phyloP scores from a whole-genome alignment of 2,797 vertebrate genomes.

The Catostomus latipinnis region DNA sequence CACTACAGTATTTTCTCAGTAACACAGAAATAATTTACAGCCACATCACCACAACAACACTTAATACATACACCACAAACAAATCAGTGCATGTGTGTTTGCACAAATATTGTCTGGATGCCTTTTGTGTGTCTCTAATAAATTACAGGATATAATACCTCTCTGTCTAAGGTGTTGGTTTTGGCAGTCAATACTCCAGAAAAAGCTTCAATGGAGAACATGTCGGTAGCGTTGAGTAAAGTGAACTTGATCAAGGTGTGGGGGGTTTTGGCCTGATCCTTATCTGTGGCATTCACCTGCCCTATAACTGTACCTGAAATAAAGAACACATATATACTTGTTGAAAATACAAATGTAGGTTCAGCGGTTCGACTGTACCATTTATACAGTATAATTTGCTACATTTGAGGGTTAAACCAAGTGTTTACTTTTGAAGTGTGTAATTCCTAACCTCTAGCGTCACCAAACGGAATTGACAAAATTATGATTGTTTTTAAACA shows the following conservation, averaged over 20 bases:
- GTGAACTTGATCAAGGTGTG: constrained; percentile 78
- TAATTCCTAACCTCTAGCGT: too few relatives aligned
- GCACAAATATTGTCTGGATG: too few relatives aligned
- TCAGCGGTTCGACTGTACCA: background rate
- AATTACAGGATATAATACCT: constrained; percentile 69
- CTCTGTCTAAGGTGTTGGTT: constrained; percentile 78
- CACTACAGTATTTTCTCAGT: background rate
- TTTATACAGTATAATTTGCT: background rate
- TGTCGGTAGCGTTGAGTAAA: constrained; percentile 69
- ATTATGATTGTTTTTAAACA: background rate
- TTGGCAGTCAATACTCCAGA: constrained; percentile 75
- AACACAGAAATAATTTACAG: background rate
- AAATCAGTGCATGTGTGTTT: too few relatives aligned
- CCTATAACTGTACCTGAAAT: constrained; percentile 77
- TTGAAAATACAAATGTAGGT: background rate
- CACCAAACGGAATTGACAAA: too few relatives aligned
- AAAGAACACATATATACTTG: background rate
- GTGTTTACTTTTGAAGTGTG: too few relatives aligned
- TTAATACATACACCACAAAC: background rate
- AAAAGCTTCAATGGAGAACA: constrained; percentile 73
- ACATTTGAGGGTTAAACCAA: too few relatives aligned
- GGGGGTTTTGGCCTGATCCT: constrained; percentile 73
- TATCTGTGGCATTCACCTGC: constrained; percentile 79
- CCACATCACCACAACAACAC: background rate
- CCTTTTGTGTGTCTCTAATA: background rate